Conservation (phyloP, 2,113 vertebrate species). For the Columbina picui region DNA sequence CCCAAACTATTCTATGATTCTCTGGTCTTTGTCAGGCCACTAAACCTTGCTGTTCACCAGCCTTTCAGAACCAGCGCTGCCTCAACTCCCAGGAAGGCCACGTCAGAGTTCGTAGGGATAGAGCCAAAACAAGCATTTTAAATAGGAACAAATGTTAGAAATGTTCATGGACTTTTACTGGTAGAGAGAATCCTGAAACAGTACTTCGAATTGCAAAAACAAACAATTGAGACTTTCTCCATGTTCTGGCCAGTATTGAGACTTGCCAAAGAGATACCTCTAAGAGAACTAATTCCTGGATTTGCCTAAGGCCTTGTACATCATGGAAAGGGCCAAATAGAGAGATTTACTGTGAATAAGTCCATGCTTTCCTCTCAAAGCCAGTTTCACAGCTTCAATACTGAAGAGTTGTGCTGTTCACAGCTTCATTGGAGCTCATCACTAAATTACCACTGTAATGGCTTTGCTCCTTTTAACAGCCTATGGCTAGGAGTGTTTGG, state of each 20-base stretch:
- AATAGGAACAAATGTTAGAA: neutral
- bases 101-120: rapidly evolving
- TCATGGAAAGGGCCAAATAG: neutral
- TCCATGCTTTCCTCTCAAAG: neutral
- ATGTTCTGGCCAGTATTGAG: neutral
- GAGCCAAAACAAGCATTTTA: neutral
- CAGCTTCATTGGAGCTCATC: neutral
- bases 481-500: neutral
- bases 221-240: neutral
- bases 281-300: neutral
- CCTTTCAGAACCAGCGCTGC: neutral
- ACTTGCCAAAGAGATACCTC: neutral
- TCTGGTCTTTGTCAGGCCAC: neutral
- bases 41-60: rapidly evolving
- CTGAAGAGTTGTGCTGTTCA: neutral
- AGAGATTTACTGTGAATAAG: neutral
- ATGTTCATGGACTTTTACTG: neutral
- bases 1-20: too few species aligned
- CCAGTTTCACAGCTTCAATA: neutral
- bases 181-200: neutral
- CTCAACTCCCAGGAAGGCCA: neutral
- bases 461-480: neutral
- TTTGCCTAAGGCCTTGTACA: neutral
- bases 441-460: neutral
- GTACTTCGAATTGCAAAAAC: neutral